phyloP scores from a whole-genome alignment of 2,888 invertebrate species.

The Rhodophaea formosa region DNA sequence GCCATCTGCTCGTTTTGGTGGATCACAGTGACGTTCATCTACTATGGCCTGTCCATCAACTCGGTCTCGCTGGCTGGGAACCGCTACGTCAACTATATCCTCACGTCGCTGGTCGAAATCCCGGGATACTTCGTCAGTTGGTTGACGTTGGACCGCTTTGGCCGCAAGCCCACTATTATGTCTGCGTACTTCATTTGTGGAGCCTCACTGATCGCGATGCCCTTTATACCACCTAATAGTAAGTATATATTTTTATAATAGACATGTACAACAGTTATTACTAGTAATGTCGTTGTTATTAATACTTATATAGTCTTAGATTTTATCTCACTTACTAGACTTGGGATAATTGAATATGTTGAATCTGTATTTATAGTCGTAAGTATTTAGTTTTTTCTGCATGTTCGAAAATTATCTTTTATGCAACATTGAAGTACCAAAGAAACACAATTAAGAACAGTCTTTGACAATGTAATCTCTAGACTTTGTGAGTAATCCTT shows the following conservation, averaged over 20 bases:
- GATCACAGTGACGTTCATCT: constrained; percentile 89
- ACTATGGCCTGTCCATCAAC: constrained; percentile 90
- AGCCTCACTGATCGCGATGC: constrained; percentile 75
- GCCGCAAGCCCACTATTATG: constrained; percentile 81
- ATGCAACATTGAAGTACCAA: no score
- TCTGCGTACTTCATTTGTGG: constrained; percentile 82
- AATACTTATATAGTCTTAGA: no score
- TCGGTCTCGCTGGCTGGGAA: constrained; percentile 88
- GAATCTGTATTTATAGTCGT: no score
- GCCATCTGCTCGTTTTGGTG: constrained; percentile 88
- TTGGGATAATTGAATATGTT: no score
- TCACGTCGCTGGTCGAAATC: constrained; percentile 83
- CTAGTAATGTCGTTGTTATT: no score
- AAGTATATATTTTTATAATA: constrained; percentile 35
- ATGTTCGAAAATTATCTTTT: no score
- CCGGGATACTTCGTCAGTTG: constrained; percentile 83
- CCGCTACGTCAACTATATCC: constrained; percentile 88
- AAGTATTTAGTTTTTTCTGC: no score
- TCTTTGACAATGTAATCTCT: no score
- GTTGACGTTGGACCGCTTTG: constrained; percentile 80
- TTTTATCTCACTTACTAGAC: no score
- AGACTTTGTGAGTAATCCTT: no score
- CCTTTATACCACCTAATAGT: constrained; percentile 79
- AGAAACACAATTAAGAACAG: no score
- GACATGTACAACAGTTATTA: no score